Evolutionary conservation across 1,140 invertebrate genomes (phyloP), one percentile per base, ranked within the genome.

Genomic region (Antheraea pernyi): DNA sequence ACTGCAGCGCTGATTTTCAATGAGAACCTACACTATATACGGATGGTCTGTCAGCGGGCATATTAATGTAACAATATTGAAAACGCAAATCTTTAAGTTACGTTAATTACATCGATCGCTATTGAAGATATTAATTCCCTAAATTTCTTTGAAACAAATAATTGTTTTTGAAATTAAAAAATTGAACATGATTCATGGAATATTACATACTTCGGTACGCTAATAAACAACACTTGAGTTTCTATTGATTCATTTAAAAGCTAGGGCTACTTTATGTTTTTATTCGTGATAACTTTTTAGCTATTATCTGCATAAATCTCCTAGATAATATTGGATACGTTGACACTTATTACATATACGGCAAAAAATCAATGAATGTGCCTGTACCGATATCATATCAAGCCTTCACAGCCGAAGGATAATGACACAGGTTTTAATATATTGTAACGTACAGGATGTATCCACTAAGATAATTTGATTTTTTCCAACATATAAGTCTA

Each of bases 351-450:
- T 53, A 78, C 65, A 76, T 58, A 58, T 48, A 77, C 74, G 67
- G 69, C 69, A 66, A 62, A 71, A 71, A 81, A 83, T 84, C 76
- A 79, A 80, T 81, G 76, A 76, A 79, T 75, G 75, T 79, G 62
- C 68, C 30, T 75, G 67, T 73, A 74, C 60, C 66, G 82, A 83
- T 86, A 86, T 65, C 73, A 65, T 84, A 85, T 85, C 80, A 71
- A 78, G 68, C 75, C 69, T 81, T 77, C 79, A 72, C 65, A 72
- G 77, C 74, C 76, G 71, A 76, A 68, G 78, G 73, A 74, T 75
- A 74, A 76, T 84, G 81, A 81, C 76, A 82, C 68, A 72, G 68
- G 73, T 78, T 77, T 76, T 80, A 85, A 81, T 65, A 65, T 65
- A 48, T 65, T 65, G 11, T 16, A 7, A 53, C 18, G 16, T 48